phyloP scores from a whole-genome alignment of 2,888 invertebrate genomes.

The Cataglyphis cursor region DNA sequence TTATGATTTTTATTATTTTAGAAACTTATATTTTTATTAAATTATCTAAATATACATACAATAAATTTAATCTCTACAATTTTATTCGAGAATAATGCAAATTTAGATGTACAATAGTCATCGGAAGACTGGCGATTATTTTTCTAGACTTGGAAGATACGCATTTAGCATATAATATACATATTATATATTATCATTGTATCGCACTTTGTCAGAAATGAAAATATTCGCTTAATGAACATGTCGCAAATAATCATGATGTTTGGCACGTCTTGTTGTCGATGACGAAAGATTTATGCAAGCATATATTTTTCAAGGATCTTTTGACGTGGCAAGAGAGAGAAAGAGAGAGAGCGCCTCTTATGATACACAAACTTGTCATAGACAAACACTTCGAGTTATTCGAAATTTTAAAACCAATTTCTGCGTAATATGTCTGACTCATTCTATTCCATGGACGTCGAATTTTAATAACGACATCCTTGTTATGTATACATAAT shows the following conservation, averaged over 20 bases:
- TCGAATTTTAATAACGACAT: neutral
- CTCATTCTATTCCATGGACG: neutral
- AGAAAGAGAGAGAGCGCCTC: neutral
- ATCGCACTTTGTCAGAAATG: neutral
- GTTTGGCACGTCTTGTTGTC: conserved; percentile 17
- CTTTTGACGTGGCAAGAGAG: conserved; percentile 25
- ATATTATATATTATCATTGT: neutral
- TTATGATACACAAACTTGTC: conserved; percentile 21
- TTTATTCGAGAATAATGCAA: no score
- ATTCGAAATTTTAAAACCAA: conserved; percentile 7
- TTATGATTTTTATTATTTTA: no score
- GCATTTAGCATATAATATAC: neutral
- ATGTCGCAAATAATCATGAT: conserved; percentile 45
- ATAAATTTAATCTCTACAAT: no score
- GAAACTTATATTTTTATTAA: no score
- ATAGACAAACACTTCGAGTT: conserved; percentile 26
- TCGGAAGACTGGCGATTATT: neutral
- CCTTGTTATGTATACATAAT: neutral
- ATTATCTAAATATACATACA: no score
- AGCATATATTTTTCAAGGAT: conserved; percentile 39
- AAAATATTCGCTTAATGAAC: conserved; percentile 30
- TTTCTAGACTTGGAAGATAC: neutral
- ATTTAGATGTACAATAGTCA: neutral
- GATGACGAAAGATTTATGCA: conserved; percentile 29
- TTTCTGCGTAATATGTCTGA: neutral